Percentiles rank a stretch among this genome's conserved stretches.
phyloP scores from a whole-genome alignment of 2,797 vertebrate species.

The Brachymystax lenok region DNA sequence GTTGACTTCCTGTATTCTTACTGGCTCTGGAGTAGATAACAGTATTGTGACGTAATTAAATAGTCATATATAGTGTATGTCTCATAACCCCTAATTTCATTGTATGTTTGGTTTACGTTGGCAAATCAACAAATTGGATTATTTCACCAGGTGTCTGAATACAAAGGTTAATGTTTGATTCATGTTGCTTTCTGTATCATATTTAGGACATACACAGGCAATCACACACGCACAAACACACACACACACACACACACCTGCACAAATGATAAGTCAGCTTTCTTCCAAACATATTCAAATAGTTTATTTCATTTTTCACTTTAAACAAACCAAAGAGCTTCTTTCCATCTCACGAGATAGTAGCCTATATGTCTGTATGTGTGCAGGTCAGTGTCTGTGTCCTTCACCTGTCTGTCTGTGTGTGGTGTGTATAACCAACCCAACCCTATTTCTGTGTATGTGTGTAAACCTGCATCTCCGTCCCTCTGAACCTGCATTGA shows the following conservation, averaged over 20 bases:
- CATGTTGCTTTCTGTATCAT: too few species aligned
- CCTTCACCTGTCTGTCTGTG: background rate
- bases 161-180: too few species aligned
- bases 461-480: background rate
- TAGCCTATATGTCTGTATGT: background rate
- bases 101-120: too few species aligned
- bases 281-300: constrained; percentile 1
- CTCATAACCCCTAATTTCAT: too few species aligned
- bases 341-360: background rate
- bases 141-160: too few species aligned
- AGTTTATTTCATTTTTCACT: constrained; percentile 7
- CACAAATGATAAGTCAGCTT: background rate
- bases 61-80: too few species aligned
- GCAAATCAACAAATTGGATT: too few species aligned
- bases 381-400: background rate
- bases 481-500: background rate
- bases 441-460: background rate
- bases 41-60: too few species aligned
- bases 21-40: too few species aligned
- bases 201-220: too few species aligned
- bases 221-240: background rate
- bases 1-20: too few species aligned
- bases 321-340: background rate
- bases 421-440: background rate
- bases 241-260: background rate